A percentile compares a stretch with the other conserved stretches of the same genome.
phyloP scores from a whole-genome alignment of 2,113 vertebrate species.

The Cavia aperea region DNA sequence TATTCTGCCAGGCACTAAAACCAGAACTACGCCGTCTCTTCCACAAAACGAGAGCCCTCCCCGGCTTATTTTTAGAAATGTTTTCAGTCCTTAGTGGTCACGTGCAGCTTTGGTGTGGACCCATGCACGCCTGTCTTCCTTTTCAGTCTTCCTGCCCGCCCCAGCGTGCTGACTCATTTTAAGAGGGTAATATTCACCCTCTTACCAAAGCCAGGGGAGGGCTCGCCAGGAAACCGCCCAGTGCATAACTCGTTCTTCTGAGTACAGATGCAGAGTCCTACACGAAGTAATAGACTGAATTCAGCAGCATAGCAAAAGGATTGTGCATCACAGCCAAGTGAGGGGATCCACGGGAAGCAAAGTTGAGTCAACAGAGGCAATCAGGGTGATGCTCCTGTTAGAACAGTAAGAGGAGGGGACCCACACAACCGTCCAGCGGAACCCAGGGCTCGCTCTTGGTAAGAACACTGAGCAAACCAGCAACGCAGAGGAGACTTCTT shows the following conservation, averaged over 20 bases:
- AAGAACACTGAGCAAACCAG: background rate
- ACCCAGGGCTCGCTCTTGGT: background rate
- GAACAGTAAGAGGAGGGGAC: background rate
- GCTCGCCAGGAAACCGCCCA: background rate
- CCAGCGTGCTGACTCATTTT: background rate
- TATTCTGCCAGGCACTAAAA: background rate
- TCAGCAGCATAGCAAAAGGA: background rate
- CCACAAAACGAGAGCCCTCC: background rate
- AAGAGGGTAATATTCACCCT: background rate
- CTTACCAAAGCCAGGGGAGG: background rate
- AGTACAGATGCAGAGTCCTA: background rate
- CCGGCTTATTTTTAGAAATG: background rate
- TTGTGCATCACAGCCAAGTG: background rate
- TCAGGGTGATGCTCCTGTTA: background rate
- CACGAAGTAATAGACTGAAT: background rate
- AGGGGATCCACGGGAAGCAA: background rate
- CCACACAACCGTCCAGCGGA: no score
- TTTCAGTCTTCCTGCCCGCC: background rate
- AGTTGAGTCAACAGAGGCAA: background rate
- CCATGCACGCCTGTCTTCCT: background rate
- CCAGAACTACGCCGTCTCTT: background rate
- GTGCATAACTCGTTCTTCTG: background rate
- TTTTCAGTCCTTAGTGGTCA: background rate
- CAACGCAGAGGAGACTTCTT: background rate
- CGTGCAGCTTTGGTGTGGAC: background rate